phyloP scores from a whole-genome alignment of 1,140 invertebrate genomes.

The Lethrus apterus region DNA sequence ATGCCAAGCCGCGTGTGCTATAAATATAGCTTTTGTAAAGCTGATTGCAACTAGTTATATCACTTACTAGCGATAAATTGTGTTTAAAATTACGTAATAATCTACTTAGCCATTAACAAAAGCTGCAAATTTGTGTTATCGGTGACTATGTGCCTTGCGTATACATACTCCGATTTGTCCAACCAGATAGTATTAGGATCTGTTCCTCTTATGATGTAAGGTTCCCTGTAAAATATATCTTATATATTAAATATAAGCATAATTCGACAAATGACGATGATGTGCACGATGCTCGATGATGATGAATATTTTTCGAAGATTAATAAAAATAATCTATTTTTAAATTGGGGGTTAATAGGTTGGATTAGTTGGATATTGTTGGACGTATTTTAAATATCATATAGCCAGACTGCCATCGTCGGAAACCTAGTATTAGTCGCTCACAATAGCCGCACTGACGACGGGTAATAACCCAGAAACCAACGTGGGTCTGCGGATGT shows the following conservation, averaged over 20 bases:
- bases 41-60: constrained; percentile 2
- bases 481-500: too few species aligned
- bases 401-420: too few species aligned
- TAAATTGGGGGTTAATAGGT: neutral
- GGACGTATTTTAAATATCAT: too few species aligned
- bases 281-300: too few species aligned
- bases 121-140: neutral
- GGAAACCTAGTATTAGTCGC: too few species aligned
- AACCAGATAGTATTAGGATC: constrained; percentile 7
- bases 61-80: neutral
- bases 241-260: too few species aligned
- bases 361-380: too few species aligned
- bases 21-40: constrained; percentile 5
- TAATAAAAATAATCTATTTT: too few species aligned
- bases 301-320: too few species aligned
- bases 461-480: too few species aligned
- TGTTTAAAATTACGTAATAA: neutral
- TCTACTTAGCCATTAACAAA: neutral
- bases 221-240: constrained; percentile 1
- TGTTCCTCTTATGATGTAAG: constrained; percentile 2
- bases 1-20: neutral
- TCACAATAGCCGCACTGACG: too few species aligned
- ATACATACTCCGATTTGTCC: constrained; percentile 6
- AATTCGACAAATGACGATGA: too few species aligned
- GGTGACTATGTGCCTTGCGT: neutral